phyloP scores from a whole-genome alignment of 2,113 vertebrate genomes.

The Tenebrosternarchus preto region DNA sequence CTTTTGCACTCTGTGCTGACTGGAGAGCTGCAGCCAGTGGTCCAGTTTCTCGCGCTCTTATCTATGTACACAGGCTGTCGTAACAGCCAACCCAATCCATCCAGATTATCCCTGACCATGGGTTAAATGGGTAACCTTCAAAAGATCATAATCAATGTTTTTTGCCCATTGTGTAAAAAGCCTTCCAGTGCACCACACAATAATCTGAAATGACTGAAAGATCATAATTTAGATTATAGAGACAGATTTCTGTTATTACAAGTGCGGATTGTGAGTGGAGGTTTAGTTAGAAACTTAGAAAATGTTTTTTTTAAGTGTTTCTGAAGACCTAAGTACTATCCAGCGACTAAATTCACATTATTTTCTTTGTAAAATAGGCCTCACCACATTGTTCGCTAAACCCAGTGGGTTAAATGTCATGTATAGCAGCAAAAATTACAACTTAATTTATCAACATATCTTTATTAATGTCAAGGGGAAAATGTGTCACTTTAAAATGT shows the following conservation, averaged over 20 bases:
- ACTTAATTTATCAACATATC: slow-evolving; percentile 45
- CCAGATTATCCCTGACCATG: slow-evolving; percentile 73
- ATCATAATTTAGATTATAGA: slow-evolving; percentile 70
- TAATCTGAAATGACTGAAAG: slow-evolving; percentile 57
- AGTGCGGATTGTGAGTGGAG: slow-evolving; percentile 40
- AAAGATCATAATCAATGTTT: slow-evolving; percentile 66
- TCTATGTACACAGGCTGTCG: slow-evolving; percentile 71
- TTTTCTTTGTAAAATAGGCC: neutral
- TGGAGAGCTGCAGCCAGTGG: slow-evolving; percentile 55
- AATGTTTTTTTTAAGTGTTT: slow-evolving; percentile 1
- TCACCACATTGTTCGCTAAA: slow-evolving; percentile 36
- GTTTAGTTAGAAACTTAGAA: slow-evolving; percentile 39
- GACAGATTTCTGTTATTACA: slow-evolving; percentile 51
- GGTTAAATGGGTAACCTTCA: slow-evolving; percentile 73
- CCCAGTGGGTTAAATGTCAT: slow-evolving; percentile 38
- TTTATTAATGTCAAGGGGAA: slow-evolving; percentile 36
- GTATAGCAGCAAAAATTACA: slow-evolving; percentile 38
- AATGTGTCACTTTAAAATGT: slow-evolving; percentile 22
- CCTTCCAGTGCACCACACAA: slow-evolving; percentile 51
- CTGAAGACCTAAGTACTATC: neutral
- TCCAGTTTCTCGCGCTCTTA: slow-evolving; percentile 65
- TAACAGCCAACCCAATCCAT: slow-evolving; percentile 65
- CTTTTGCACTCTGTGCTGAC: slow-evolving; percentile 60
- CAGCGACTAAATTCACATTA: neutral
- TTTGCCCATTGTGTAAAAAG: slow-evolving; percentile 58